These are phyloP conservation scores for Delichon dasypus DNA, from an alignment of 2,797 vertebrate genomes.

Conservation along the genomic window DNA sequence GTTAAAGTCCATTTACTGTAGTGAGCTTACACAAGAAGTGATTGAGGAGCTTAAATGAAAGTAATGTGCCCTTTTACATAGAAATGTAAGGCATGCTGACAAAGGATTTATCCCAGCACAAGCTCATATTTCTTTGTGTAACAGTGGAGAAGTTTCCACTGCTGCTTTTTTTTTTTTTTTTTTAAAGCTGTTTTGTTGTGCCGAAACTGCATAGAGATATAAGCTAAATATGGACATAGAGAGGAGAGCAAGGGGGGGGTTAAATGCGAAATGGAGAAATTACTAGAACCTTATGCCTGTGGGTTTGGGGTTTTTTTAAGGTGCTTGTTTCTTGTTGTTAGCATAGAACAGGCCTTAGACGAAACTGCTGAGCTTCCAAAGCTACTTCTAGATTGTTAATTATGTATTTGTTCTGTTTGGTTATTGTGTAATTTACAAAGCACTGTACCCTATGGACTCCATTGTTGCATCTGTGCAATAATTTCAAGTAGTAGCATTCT, in stretches of 20 bases:
- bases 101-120: background rate
- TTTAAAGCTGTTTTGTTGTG: background rate
- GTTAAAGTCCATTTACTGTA: background rate
- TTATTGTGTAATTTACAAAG: background rate
- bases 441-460: background rate
- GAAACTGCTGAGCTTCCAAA: background rate
- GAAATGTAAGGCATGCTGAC: background rate
- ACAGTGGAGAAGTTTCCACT: conserved; percentile 9
- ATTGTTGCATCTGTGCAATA: background rate
- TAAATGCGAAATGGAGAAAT: background rate
- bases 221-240: background rate
- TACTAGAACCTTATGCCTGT: background rate
- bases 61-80: background rate
- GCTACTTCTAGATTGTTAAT: background rate
- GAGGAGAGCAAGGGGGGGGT: background rate
- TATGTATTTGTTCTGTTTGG: background rate
- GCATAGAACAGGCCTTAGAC: background rate
- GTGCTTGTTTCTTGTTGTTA: background rate
- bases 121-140: background rate
- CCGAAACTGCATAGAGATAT: rapidly evolving
- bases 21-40: background rate
- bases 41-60: background rate
- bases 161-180: background rate
- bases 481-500: background rate
- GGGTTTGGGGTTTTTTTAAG: background rate